Percentiles rank a stretch among this genome's conserved stretches.
Evolutionary conservation across 1,140 invertebrate genomes (phyloP).

Genomic region (Maniola jurtina): DNA sequence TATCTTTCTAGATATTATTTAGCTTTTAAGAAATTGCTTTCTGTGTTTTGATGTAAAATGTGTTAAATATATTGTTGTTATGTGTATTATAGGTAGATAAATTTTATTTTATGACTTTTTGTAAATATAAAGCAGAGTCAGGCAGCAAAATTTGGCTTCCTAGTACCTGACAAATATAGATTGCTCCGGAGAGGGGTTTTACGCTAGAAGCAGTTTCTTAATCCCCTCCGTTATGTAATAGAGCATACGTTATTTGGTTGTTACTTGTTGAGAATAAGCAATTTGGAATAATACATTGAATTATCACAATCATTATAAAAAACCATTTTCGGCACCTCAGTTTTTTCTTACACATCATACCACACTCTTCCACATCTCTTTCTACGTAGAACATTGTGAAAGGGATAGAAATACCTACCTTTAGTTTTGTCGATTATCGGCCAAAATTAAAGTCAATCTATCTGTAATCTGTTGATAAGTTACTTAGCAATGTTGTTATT

Average conservation of each 20-base stretch:
- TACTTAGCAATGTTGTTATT: too few species aligned
- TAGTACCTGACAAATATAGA: slow-evolving; percentile 64
- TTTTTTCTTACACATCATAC: too few species aligned
- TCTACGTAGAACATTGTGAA: too few species aligned
- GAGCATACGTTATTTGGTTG: slow-evolving; percentile 33
- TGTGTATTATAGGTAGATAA: slow-evolving; percentile 12
- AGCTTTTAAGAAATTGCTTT: background rate
- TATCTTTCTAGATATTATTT: background rate
- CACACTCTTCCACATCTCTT: too few species aligned
- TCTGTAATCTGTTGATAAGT: too few species aligned
- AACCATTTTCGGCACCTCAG: too few species aligned
- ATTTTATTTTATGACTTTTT: slow-evolving; percentile 13
- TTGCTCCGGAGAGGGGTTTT: slow-evolving; percentile 59
- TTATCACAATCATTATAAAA: background rate
- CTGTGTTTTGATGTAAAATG: background rate
- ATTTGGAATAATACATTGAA: slow-evolving; percentile 14
- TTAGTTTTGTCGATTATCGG: too few species aligned
- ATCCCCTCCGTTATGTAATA: slow-evolving; percentile 46
- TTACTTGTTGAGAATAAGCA: slow-evolving; percentile 38
- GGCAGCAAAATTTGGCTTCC: slow-evolving; percentile 67
- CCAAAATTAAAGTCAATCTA: too few species aligned
- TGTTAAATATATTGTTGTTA: slow-evolving; percentile 15
- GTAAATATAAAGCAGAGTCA: slow-evolving; percentile 50
- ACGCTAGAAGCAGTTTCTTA: slow-evolving; percentile 6
- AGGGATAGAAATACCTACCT: too few species aligned